Evolutionary conservation across 2,113 vertebrate species (phyloP).

Genomic region (Sturnira hondurensis): DNA sequence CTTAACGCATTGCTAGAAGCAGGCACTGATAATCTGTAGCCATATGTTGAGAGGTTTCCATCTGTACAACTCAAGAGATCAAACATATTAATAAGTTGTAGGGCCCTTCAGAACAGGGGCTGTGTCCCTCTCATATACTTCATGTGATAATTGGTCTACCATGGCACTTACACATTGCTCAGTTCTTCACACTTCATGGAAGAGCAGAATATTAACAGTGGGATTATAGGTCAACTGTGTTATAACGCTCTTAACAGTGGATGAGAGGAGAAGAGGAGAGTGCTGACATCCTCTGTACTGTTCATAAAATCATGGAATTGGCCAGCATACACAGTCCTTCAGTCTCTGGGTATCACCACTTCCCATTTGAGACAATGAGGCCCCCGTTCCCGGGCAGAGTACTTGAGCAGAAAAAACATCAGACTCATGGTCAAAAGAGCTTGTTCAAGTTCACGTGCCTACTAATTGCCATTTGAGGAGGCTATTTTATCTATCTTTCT

Average conservation of each 20-base stretch:
- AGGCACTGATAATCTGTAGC: neutral
- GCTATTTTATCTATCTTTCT: neutral
- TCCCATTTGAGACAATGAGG: neutral
- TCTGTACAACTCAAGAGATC: conserved; percentile 27
- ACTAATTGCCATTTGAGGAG: neutral
- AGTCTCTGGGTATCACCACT: neutral
- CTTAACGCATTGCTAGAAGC: neutral
- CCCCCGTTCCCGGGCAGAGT: neutral
- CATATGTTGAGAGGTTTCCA: conserved; percentile 48
- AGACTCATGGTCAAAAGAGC: neutral
- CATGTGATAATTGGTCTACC: neutral
- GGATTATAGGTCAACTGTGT: neutral
- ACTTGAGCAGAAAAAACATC: neutral
- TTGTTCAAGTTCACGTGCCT: neutral
- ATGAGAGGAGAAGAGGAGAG: neutral
- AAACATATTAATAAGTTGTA: conserved; percentile 5
- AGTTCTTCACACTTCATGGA: neutral
- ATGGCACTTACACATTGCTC: neutral
- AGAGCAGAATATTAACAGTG: neutral
- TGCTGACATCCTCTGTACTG: neutral
- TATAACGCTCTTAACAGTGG: neutral
- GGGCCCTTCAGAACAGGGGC: neutral
- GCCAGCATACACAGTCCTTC: rapidly evolving
- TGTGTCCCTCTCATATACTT: neutral
- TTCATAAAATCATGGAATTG: neutral